Evolutionary conservation across 2,113 vertebrate species (phyloP), one percentile per base, ranked within the genome.

Genomic region (Caranx ignobilis): DNA sequence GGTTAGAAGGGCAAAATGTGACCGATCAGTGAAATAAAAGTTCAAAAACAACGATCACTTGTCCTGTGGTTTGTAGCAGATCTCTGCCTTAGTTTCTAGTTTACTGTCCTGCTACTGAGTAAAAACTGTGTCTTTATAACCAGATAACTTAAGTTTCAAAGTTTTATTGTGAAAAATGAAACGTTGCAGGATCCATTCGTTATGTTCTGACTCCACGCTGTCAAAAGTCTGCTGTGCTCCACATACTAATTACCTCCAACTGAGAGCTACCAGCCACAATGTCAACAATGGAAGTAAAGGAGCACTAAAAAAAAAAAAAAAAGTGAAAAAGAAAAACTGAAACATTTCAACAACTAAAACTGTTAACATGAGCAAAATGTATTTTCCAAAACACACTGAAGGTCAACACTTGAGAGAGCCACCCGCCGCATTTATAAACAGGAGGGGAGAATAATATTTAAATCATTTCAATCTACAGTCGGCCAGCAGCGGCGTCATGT

Each of bases 1-100:
- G 55, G 60, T 56, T 13, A 65, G 48, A 11, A 35, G 19, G 74
- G 47, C 41, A 60, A 75, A 77, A 60, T 55, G 31, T 41, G 47
- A 56, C 31, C 2, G 4, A 39, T 35, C 2, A 54, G 26, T 11
- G 11, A 15, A 43, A 11, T 12, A 6, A 59, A 59, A 16, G 15
- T 55, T 55, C 11, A 11, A 55, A 55, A 55, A 55, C 32, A 59
- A 35, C 9, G 16, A 59, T 59, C 35, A 59, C 31, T n/a, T n/a
- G 16, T 18, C 1, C 48, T 50, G 7, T 50, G 48, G 48, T 55
- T 55, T 21, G 52, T 12, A 11, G 52, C 52, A 11, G n/a, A n/a
- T 55, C n/a, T 55, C n/a, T 26, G 3, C 8, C 50, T n/a, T 54
- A n/a, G 7, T 52, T n/a, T 52, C 16, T 8, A 54, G 21, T 7